Conservation (phyloP, 2,113 vertebrate species). For the Emydura subglobosa region DNA sequence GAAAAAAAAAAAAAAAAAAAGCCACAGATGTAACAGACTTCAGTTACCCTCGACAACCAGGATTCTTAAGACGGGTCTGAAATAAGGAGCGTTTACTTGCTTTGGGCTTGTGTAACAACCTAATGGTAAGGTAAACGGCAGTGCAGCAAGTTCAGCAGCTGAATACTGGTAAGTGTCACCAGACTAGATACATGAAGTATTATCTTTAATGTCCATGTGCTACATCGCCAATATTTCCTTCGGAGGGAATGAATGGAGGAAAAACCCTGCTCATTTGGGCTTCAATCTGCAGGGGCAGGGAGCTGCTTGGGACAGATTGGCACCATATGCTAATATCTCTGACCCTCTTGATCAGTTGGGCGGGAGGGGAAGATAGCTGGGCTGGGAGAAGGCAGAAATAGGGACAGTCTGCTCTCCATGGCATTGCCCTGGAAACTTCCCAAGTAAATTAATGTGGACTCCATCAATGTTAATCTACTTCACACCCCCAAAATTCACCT, state of each 20-base stretch:
- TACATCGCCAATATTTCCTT: neutral
- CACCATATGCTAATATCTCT: neutral
- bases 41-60: neutral
- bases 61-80: neutral
- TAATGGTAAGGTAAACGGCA: rapidly evolving
- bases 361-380: rapidly evolving
- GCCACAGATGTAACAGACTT: slow-evolving; percentile 39
- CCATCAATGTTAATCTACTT: slow-evolving; percentile 50
- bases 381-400: neutral
- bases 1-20: slow-evolving; percentile 14
- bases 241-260: neutral
- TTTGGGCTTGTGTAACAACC: neutral
- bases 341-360: rapidly evolving
- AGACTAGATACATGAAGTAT: rapidly evolving
- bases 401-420: slow-evolving; percentile 16
- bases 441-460: slow-evolving; percentile 63
- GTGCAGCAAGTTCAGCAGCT: rapidly evolving
- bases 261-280: neutral
- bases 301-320: rapidly evolving
- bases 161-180: rapidly evolving
- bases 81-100: neutral
- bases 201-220: rapidly evolving
- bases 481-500: neutral
- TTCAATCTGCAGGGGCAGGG: rapidly evolving
- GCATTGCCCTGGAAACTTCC: slow-evolving; percentile 58